These are phyloP conservation scores for Allacma fusca DNA, from an alignment of 2,888 invertebrate genomes.

Conservation along the genomic window DNA sequence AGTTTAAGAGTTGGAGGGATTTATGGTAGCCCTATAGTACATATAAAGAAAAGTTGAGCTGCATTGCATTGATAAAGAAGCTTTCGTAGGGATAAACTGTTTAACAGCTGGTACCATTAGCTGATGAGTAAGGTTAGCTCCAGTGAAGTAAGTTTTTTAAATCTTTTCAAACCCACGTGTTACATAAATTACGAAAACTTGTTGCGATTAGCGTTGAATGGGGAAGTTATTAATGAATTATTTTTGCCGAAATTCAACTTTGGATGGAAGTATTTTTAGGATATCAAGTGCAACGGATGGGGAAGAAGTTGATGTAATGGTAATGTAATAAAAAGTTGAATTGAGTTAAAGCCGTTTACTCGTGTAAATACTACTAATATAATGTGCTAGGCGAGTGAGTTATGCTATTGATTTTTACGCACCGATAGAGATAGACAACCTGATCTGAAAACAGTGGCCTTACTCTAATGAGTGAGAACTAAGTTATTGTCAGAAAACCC, in stretches of 20 bases:
- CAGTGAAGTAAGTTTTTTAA: conserved; percentile 3
- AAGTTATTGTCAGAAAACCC: not conserved
- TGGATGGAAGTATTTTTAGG: conserved; percentile 1
- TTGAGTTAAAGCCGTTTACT: not conserved
- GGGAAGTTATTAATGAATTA: conserved; percentile 13
- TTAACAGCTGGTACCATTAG: conserved; percentile 4
- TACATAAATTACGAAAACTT: conserved; percentile 5
- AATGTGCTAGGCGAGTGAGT: not conserved
- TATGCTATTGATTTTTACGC: conserved; percentile 40
- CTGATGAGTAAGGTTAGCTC: not conserved
- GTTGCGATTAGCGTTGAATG: conserved; percentile 19
- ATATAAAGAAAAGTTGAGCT: not conserved
- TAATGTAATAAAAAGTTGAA: not conserved
- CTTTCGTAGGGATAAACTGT: not conserved
- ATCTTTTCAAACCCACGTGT: conserved; percentile 9
- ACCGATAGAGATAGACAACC: conserved; percentile 33
- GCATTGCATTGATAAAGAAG: not conserved
- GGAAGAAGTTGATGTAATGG: not conserved
- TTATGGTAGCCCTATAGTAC: not conserved
- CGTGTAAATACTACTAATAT: conserved; percentile 14
- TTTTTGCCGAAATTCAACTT: conserved; percentile 24
- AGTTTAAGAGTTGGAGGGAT: not conserved
- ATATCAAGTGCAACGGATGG: not conserved
- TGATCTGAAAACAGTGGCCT: conserved; percentile 43
- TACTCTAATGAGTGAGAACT: conserved; percentile 38